Evolutionary conservation across 2,113 vertebrate species (phyloP).

Genomic region (Gymnorhina tibicen): DNA sequence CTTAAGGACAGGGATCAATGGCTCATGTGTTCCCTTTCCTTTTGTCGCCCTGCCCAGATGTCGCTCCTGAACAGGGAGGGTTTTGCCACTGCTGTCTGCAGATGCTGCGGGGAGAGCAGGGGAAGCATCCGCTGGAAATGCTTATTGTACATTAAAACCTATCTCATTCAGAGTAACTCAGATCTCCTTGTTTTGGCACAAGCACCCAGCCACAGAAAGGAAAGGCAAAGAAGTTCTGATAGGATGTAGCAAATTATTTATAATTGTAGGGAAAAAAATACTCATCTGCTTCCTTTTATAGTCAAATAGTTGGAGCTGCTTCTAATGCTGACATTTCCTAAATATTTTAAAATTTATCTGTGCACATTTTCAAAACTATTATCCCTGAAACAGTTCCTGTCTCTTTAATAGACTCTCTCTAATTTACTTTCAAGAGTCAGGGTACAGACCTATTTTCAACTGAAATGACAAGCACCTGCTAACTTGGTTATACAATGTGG

Average conservation of each 20-base stretch:
- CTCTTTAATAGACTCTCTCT: conserved; percentile 45
- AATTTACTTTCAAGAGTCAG: conserved; percentile 63
- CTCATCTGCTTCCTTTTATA: conserved; percentile 43
- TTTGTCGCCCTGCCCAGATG: background rate
- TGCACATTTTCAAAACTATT: conserved; percentile 55
- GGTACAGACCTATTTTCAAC: conserved; percentile 7
- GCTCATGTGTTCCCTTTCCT: background rate
- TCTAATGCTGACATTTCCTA: conserved; percentile 31
- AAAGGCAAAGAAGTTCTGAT: conserved; percentile 46
- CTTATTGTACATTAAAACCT: background rate
- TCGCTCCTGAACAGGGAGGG: background rate
- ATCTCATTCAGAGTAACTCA: background rate
- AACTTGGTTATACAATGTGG: background rate
- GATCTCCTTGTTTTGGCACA: conserved; percentile 56
- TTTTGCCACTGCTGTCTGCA: background rate
- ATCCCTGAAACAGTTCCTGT: conserved; percentile 22
- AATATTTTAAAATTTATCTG: conserved; percentile 62
- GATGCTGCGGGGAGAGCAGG: background rate
- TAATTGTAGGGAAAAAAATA: background rate
- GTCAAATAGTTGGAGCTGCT: conserved; percentile 22
- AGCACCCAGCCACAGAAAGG: conserved; percentile 4
- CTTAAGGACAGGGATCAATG: background rate
- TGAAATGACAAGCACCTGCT: background rate
- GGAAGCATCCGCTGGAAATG: background rate
- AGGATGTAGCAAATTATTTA: conserved; percentile 53